These are phyloP conservation scores for Aleadryas rufinucha DNA, from an alignment of 2,113 vertebrate species.

Conservation along the genomic window DNA sequence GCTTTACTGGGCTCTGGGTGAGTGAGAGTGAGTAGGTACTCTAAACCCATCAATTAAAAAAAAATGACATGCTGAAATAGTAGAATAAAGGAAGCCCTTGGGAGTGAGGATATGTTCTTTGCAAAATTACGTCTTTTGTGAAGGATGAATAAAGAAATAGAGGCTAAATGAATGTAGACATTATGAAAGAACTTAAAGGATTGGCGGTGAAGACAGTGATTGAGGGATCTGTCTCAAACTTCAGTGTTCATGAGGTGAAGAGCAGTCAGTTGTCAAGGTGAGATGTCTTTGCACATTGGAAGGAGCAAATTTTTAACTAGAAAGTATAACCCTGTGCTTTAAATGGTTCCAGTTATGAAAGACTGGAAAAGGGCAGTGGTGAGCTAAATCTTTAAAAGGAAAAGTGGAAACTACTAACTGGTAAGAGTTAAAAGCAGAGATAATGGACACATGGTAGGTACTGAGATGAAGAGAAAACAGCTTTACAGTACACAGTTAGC, in stretches of 20 bases:
- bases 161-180: neutral
- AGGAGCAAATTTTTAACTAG: neutral
- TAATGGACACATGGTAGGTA: neutral
- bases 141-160: neutral
- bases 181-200: neutral
- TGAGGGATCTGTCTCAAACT: neutral
- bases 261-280: neutral
- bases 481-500: neutral
- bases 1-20: neutral
- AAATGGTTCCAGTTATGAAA: neutral
- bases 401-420: neutral
- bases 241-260: neutral
- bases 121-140: neutral
- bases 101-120: neutral
- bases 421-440: neutral
- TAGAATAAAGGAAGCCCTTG: neutral
- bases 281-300: neutral
- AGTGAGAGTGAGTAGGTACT: neutral
- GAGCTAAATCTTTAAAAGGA: neutral
- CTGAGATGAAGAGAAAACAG: neutral
- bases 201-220: neutral
- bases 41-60: neutral
- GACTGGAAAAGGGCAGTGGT: neutral
- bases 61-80: neutral
- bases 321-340: neutral